Evolutionary conservation across 2,797 vertebrate genomes (phyloP).

Genomic region (Spinus olivaceus): DNA sequence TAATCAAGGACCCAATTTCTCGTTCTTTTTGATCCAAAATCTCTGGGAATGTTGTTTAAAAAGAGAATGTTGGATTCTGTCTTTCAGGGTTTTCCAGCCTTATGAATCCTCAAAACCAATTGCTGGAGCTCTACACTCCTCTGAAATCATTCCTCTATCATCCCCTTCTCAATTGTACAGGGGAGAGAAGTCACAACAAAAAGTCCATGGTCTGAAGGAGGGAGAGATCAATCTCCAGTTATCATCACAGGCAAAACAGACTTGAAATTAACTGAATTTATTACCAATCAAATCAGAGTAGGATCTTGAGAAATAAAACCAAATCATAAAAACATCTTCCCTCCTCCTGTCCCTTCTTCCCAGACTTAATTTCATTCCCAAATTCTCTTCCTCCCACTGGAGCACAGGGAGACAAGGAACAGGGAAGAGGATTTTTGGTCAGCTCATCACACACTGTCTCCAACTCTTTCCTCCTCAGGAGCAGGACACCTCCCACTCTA

Average conservation of each 20-base stretch:
- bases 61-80: neutral
- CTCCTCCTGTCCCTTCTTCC: neutral
- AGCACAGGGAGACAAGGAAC: no score
- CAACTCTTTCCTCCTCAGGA: neutral
- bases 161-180: neutral
- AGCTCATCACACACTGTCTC: neutral
- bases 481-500: neutral
- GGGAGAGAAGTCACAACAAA: neutral
- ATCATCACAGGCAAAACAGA: neutral
- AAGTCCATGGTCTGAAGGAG: neutral
- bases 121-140: neutral
- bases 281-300: neutral
- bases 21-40: neutral
- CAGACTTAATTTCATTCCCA: accelerated
- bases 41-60: neutral
- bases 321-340: neutral
- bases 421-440: no score
- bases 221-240: neutral
- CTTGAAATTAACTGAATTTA: neutral
- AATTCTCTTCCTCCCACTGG: neutral
- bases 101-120: neutral
- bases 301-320: neutral
- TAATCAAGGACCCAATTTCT: neutral
- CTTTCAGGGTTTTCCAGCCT: neutral
- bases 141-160: neutral